Base-by-base conservation (phyloP, 2,113 vertebrate species). In the Colistium nudipinnis region DNA sequence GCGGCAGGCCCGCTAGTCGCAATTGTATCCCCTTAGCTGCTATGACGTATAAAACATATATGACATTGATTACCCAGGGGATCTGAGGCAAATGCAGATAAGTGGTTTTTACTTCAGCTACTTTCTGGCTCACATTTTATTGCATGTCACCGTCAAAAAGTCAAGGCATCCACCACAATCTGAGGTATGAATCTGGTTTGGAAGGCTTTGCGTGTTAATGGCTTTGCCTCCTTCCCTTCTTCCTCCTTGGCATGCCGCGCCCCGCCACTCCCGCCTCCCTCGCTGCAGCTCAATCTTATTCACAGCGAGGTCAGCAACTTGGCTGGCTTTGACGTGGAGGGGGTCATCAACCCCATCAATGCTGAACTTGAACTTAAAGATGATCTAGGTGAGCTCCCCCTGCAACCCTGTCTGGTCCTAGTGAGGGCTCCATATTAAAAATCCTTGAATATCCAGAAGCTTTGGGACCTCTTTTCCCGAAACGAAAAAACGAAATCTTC, bases 261-360 rank as follows among this genome's bases (percentile, higher is more conserved):
- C 35, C 22, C n/a, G 5, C 20, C 92, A 91, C 91, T 91, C 92
- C 27, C 88, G 90, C 91, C 91, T 24, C 25, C 90, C 89, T 94
- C 93, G 93, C 94, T 91, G 91, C 96, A 99, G 97, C 96, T 99
- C 93, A 98, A 98, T 94, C 97, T 99, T 88, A 98, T 98, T 95
- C 97, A 99, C 96, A 99, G 97, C 93, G 97, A 99, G 95, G 96
- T 99, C 96, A 98, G 95, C 95, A 98, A 98, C 96, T 96, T 98
- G 96, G 97, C 97, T 93, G 96, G 96, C 94, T 98, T 99, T 94
- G 97, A 98, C 93, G 97, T 99, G 96, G 97, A 98, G 94, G 97
- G 97, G 94, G 96, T 98, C 93, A 97, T 99, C 96, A 98, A 98
- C 94, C 97, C 97, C 84, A 98, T 96, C 94, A 98, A 95, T 94